These are phyloP conservation scores for Aurelia sp. DNA, from an alignment of 30 jellyfish, hydroid and myxozoan genomes.

Conservation along the genomic window DNA sequence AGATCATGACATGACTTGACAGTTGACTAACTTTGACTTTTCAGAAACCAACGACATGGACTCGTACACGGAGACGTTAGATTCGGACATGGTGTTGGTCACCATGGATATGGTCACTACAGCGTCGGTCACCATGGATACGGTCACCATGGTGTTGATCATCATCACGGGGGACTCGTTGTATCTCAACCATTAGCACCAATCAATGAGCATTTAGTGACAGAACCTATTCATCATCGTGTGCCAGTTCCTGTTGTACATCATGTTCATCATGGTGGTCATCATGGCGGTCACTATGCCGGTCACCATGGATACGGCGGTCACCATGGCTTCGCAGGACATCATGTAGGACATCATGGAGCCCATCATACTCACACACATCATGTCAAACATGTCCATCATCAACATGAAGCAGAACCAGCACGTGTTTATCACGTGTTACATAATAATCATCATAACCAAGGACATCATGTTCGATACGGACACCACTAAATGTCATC, in stretches of 20 bases:
- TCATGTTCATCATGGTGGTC: conserved; percentile 49
- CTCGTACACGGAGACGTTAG: conserved; percentile 59
- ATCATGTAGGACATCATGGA: conserved; percentile 44
- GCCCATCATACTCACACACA: conserved; percentile 10
- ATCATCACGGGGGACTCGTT: conserved; percentile 26
- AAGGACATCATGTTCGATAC: conserved; percentile 9
- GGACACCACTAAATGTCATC: conserved; percentile 3
- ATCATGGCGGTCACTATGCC: conserved; percentile 61
- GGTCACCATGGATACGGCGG: conserved; percentile 54
- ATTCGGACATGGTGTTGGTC: conserved; percentile 26
- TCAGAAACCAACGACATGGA: conserved; percentile 68
- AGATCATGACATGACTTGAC: not conserved
- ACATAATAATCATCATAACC: conserved; percentile 39
- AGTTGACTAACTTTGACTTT: not conserved
- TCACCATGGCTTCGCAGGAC: conserved; percentile 25
- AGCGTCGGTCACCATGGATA: conserved; percentile 20
- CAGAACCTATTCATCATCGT: conserved; percentile 48
- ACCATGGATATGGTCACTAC: conserved; percentile 2
- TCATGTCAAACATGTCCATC: conserved; percentile 48
- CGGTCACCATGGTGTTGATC: conserved; percentile 15
- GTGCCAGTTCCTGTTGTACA: conserved; percentile 40
- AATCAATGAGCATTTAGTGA: conserved; percentile 46
- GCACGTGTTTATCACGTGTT: conserved; percentile 56
- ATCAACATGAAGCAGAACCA: conserved; percentile 58
- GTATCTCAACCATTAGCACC: conserved; percentile 53